These are phyloP conservation scores for Cebus imitator DNA, from an alignment of 2,113 vertebrate genomes.

Conservation along the genomic window DNA sequence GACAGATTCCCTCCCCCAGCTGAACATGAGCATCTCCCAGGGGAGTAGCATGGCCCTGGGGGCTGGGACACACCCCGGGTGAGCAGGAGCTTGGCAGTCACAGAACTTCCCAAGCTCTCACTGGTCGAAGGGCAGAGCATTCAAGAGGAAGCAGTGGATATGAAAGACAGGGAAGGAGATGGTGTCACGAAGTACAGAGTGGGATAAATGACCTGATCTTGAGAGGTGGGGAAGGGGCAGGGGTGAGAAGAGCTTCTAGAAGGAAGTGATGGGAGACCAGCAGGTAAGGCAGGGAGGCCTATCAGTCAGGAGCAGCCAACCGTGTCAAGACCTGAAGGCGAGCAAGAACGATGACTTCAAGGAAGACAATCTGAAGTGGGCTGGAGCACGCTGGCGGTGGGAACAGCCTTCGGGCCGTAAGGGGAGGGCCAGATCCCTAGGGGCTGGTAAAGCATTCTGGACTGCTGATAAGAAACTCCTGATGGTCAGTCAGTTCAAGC, in stretches of 20 bases:
- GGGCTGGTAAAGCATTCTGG: neutral
- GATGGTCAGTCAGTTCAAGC: no score
- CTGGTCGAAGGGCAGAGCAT: no score
- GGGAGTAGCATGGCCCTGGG: neutral
- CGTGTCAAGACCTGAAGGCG: neutral
- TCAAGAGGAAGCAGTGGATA: fast-evolving
- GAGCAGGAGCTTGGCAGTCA: neutral
- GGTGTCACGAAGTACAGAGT: neutral
- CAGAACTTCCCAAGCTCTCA: neutral
- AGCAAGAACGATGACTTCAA: neutral
- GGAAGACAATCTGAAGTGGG: no score
- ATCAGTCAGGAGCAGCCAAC: no score
- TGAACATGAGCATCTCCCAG: fast-evolving
- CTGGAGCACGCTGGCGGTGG: neutral
- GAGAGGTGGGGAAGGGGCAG: no score
- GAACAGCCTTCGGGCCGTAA: neutral
- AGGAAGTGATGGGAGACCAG: neutral
- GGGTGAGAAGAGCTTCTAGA: no score
- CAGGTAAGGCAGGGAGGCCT: neutral
- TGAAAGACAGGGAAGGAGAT: neutral
- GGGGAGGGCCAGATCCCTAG: neutral
- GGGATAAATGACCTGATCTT: neutral
- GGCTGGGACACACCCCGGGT: neutral
- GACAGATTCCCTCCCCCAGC: no score
- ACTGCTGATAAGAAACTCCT: no score